phyloP scores from a whole-genome alignment of 2,113 vertebrate species.

The Picathartes gymnocephalus region DNA sequence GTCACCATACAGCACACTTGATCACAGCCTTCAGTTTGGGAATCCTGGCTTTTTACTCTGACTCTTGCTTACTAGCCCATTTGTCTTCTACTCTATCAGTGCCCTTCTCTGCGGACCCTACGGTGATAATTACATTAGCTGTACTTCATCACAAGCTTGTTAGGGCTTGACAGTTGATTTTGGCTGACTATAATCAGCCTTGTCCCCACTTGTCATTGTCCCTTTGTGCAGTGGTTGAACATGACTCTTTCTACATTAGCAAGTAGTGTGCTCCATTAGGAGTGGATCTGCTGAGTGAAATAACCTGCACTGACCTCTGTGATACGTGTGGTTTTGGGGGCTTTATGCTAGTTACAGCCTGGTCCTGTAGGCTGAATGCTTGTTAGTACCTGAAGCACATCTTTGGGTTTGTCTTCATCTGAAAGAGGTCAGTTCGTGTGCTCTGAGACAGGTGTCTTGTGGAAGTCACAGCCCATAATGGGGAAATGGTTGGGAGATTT shows the following conservation, averaged over 20 bases:
- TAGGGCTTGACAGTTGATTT: slow-evolving; percentile 57
- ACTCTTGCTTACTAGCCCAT: slow-evolving; percentile 13
- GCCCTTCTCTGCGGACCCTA: slow-evolving; percentile 24
- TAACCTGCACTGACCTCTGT: background rate
- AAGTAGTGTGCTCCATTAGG: background rate
- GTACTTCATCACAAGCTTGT: slow-evolving; percentile 55
- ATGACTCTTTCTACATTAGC: background rate
- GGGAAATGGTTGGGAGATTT: background rate
- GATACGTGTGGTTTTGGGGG: background rate
- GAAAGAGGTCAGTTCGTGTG: background rate
- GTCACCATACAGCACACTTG: background rate
- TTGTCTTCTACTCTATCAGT: slow-evolving; percentile 37
- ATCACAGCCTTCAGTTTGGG: slow-evolving; percentile 5
- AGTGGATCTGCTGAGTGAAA: background rate
- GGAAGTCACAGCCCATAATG: background rate
- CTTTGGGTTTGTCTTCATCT: background rate
- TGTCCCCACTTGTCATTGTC: slow-evolving; percentile 58
- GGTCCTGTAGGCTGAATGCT: background rate
- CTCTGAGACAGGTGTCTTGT: background rate
- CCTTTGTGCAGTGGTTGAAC: slow-evolving; percentile 8
- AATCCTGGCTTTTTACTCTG: slow-evolving; percentile 28
- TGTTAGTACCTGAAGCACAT: background rate
- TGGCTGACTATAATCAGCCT: slow-evolving; percentile 50
- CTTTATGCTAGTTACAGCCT: background rate
- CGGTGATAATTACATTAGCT: slow-evolving; percentile 59